Percentiles rank a stretch among this genome's conserved stretches.
phyloP scores from a whole-genome alignment of 1,140 invertebrate genomes.

The Papilio dardanus region DNA sequence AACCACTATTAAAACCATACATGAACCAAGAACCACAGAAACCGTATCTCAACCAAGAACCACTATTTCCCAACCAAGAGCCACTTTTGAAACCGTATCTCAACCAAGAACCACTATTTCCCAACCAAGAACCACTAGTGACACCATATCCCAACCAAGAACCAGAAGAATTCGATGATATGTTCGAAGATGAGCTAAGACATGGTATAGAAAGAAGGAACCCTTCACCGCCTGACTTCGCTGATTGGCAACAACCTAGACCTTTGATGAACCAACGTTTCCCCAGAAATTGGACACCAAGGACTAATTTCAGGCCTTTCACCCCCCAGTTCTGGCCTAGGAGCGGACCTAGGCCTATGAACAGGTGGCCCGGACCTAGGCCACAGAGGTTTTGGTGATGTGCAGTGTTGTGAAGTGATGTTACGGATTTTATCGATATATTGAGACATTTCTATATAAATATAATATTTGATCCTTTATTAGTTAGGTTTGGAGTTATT shows the following conservation, averaged over 20 bases:
- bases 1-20: conserved; percentile 43
- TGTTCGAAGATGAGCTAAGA: conserved; percentile 50
- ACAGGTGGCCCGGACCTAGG: conserved; percentile 64
- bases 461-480: background rate
- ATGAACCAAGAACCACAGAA: conserved; percentile 40
- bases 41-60: background rate
- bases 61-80: too few species aligned
- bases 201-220: conserved; percentile 44
- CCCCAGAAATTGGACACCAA: conserved; percentile 69
- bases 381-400: conserved; percentile 71
- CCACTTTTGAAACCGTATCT: conserved; percentile 41
- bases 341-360: conserved; percentile 56
- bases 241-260: conserved; percentile 45
- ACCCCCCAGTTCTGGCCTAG: conserved; percentile 62
- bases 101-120: too few species aligned
- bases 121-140: too few species aligned
- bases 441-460: conserved; percentile 14
- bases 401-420: conserved; percentile 40
- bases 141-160: too few species aligned
- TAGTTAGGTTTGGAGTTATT: conserved; percentile 15
- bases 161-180: background rate
- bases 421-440: background rate
- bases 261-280: conserved; percentile 61
- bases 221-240: conserved; percentile 48
- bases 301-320: conserved; percentile 57